A percentile compares a stretch with the other conserved stretches of the same genome.
Conservation (phyloP, 2,113 vertebrate genomes). For the Cyrtonyx montezumae region DNA sequence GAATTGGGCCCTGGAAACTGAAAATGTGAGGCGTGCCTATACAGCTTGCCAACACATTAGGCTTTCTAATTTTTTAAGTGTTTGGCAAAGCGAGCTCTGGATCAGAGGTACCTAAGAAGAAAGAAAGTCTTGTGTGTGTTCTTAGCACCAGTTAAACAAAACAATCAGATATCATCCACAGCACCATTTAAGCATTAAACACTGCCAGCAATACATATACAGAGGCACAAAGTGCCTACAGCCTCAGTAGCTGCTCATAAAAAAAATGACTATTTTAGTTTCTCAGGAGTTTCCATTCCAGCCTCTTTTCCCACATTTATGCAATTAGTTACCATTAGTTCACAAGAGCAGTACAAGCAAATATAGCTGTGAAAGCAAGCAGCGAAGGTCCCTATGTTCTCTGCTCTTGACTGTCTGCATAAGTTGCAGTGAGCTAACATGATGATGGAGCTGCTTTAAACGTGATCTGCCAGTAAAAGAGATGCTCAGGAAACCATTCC, state of each 20-base stretch:
- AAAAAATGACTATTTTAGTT: background rate
- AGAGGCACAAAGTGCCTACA: background rate
- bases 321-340: background rate
- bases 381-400: accelerated
- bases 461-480: background rate
- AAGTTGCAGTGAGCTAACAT: background rate
- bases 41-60: background rate
- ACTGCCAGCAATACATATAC: background rate
- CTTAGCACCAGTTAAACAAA: background rate
- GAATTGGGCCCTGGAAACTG: background rate
- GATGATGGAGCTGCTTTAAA: background rate
- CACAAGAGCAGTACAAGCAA: background rate
- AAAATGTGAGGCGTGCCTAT: background rate
- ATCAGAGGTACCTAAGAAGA: constrained; percentile 32
- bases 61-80: constrained; percentile 30
- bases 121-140: background rate
- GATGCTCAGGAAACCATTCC: background rate
- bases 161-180: background rate
- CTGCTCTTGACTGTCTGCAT: background rate
- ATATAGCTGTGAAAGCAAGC: background rate
- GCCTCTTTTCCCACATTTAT: background rate
- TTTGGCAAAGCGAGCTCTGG: constrained; percentile 18
- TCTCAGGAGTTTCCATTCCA: background rate
- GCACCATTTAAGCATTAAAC: background rate
- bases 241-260: background rate